These are phyloP conservation scores for Sphaeramia orbicularis DNA, from an alignment of 2,797 vertebrate genomes.

Conservation along the genomic window DNA sequence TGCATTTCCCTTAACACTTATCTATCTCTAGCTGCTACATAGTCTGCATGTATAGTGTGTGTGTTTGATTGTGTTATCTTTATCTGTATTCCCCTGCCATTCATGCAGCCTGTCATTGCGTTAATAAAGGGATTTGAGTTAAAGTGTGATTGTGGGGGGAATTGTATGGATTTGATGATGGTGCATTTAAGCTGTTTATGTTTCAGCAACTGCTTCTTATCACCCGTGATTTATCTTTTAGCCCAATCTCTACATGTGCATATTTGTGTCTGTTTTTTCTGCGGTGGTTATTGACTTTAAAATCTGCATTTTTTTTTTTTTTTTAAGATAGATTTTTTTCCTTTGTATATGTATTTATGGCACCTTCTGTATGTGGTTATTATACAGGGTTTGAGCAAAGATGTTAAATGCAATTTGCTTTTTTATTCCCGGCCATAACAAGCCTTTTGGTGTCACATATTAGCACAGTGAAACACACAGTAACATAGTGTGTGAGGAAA, in stretches of 20 bases:
- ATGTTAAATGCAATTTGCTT: background rate
- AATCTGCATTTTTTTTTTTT: background rate
- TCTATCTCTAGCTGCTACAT: slow-evolving; percentile 6
- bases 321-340: background rate
- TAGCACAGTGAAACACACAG: slow-evolving; percentile 31
- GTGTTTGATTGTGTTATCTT: slow-evolving; percentile 30
- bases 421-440: background rate
- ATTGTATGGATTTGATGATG: slow-evolving; percentile 51
- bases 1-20: slow-evolving; percentile 8
- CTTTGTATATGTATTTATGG: background rate
- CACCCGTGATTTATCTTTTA: slow-evolving; percentile 39
- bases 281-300: slow-evolving; percentile 1
- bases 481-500: slow-evolving; percentile 48
- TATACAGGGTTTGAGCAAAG: background rate
- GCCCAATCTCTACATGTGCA: background rate
- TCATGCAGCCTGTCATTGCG: slow-evolving; percentile 19
- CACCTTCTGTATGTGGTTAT: background rate
- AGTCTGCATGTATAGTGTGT: slow-evolving; percentile 11
- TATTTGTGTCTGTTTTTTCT: slow-evolving; percentile 17
- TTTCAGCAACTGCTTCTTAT: slow-evolving; percentile 43
- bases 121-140: slow-evolving; percentile 44
- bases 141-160: slow-evolving; percentile 31
- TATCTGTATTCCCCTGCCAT: slow-evolving; percentile 31
- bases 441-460: slow-evolving; percentile 16
- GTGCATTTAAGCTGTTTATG: slow-evolving; percentile 41